Percentiles rank a stretch among this genome's conserved stretches.
Evolutionary conservation across 2,888 invertebrate species (phyloP).

Genomic region (Hirtodrosophila histrioides): DNA sequence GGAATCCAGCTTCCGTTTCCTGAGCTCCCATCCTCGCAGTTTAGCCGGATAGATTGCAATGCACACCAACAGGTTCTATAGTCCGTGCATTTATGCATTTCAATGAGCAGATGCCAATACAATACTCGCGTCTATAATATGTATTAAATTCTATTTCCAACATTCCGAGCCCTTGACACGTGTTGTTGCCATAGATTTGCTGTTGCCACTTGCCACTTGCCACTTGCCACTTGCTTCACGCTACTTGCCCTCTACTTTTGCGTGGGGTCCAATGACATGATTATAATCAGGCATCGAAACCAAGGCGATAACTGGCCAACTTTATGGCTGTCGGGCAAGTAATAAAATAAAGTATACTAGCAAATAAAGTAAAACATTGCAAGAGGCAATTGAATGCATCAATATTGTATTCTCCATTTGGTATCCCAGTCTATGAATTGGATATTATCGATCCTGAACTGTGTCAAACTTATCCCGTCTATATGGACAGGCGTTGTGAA

Average conservation of each 20-base stretch:
- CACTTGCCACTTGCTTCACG: conserved; percentile 18
- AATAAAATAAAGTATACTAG: conserved; percentile 19
- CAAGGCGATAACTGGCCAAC: conserved; percentile 33
- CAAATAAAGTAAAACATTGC: conserved; percentile 47
- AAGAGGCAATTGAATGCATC: conserved; percentile 46
- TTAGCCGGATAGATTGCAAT: background rate
- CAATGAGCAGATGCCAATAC: conserved; percentile 22
- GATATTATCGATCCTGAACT: too few relatives aligned
- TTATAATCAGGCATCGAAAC: conserved; percentile 27
- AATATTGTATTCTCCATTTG: conserved; percentile 37
- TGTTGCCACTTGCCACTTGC: conserved; percentile 8
- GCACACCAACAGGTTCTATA: conserved; percentile 2
- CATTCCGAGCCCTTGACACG: conserved; percentile 44
- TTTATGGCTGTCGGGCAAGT: conserved; percentile 40
- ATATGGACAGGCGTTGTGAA: conserved; percentile 4
- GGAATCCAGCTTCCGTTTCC: too few relatives aligned
- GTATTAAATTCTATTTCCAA: conserved; percentile 40
- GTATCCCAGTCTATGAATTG: too few relatives aligned
- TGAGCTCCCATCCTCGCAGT: too few relatives aligned
- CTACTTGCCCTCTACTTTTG: conserved; percentile 21
- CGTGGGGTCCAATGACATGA: background rate
- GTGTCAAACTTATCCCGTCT: conserved; percentile 12
- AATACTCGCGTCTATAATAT: conserved; percentile 7
- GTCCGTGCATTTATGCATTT: conserved; percentile 21
- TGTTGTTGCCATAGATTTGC: conserved; percentile 33